Conservation (phyloP, 1,140 invertebrate species). For the Meteorus sp. region DNA sequence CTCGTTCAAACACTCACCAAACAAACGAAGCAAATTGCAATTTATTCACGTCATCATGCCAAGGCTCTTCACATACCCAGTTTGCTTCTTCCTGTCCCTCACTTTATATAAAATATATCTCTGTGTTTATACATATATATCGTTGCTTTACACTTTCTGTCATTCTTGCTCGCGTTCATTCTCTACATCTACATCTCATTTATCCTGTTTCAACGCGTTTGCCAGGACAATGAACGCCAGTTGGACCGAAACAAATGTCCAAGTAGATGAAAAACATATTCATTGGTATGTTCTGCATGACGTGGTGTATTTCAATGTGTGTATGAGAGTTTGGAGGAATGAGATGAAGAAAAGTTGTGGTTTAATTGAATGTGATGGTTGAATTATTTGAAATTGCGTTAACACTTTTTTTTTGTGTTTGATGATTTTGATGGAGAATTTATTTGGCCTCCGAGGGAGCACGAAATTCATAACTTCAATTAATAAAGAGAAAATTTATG, state of each 20-base stretch:
- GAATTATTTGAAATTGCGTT: too few relatives aligned
- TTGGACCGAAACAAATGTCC: conserved; percentile 14
- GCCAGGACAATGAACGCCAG: conserved; percentile 4
- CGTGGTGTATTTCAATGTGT: background rate
- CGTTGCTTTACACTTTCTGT: background rate
- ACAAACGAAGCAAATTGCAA: conserved; percentile 33
- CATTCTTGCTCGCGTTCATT: background rate
- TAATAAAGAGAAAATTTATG: too few relatives aligned
- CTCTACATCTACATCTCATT: background rate
- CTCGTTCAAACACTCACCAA: conserved; percentile 21
- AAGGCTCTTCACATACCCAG: conserved; percentile 11
- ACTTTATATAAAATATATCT: background rate
- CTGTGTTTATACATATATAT: too few relatives aligned
- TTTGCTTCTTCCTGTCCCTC: conserved; percentile 16
- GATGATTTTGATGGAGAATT: too few relatives aligned
- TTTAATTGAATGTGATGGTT: too few relatives aligned
- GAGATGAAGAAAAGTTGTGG: too few relatives aligned
- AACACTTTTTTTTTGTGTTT: too few relatives aligned
- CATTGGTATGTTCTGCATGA: background rate
- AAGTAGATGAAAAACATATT: background rate
- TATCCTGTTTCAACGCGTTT: background rate
- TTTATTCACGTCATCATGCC: conserved; percentile 30
- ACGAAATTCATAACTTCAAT: too few relatives aligned
- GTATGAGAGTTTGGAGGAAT: too few relatives aligned
- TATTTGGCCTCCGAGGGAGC: too few relatives aligned